A percentile compares a stretch with the other conserved stretches of the same genome.
These are phyloP conservation scores for Discoglossus pictus DNA, from an alignment of 2,797 vertebrate species.

Conservation along the genomic window DNA sequence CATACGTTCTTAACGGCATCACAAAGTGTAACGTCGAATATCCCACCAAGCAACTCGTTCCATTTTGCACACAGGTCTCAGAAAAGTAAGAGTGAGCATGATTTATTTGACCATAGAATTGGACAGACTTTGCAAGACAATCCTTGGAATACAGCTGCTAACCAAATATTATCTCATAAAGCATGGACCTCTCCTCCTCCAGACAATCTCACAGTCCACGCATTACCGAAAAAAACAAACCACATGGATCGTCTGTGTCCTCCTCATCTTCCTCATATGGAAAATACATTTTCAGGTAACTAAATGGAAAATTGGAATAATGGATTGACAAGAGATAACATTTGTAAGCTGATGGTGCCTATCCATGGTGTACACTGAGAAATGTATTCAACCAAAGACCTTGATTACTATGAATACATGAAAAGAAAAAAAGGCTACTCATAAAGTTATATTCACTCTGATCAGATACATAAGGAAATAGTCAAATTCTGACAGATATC, in stretches of 20 bases:
- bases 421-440: too few species aligned
- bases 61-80: constrained; percentile 68
- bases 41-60: constrained; percentile 53
- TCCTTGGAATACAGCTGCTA: constrained; percentile 67
- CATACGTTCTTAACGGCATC: constrained; percentile 68
- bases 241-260: constrained; percentile 65
- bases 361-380: too few species aligned
- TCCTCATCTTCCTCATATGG: constrained; percentile 70
- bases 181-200: constrained; percentile 68
- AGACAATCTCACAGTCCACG: constrained; percentile 67
- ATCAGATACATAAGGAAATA: too few species aligned
- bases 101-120: constrained; percentile 69
- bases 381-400: too few species aligned
- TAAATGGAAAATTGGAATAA: constrained; percentile 6
- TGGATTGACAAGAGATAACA: not conserved
- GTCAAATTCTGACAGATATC: too few species aligned
- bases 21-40: constrained; percentile 57
- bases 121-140: constrained; percentile 61
- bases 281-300: constrained; percentile 74
- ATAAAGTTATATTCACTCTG: too few species aligned
- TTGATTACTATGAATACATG: too few species aligned
- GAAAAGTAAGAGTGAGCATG: constrained; percentile 79
- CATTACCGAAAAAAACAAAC: constrained; percentile 63
- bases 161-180: constrained; percentile 67
- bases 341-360: too few species aligned